Conservation (phyloP, 53 echinoderm and acorn worm species). For the Echinarachnius parma region DNA sequence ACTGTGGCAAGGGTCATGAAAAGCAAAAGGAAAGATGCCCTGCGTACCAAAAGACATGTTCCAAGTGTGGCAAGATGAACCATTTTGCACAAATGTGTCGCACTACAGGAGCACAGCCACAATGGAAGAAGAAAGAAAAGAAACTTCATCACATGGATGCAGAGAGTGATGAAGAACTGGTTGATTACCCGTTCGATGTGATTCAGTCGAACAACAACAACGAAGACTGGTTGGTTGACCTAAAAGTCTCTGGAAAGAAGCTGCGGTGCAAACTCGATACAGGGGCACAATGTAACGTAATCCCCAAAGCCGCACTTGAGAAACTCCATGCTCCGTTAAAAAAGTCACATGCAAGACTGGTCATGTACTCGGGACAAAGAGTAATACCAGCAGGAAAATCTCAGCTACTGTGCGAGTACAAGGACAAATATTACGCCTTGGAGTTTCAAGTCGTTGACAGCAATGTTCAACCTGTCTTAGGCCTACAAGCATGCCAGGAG, state of each 20-base stretch:
- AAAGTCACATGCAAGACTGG: slow-evolving; percentile 23
- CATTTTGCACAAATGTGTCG: not conserved
- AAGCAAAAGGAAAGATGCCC: not conserved
- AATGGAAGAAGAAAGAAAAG: not conserved
- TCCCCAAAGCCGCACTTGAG: not conserved
- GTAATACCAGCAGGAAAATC: slow-evolving; percentile 21
- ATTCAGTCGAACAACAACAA: not conserved
- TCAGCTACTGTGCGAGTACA: slow-evolving; percentile 16
- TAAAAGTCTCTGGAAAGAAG: not conserved
- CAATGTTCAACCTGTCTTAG: not conserved
- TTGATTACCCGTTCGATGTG: not conserved
- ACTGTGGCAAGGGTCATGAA: not conserved
- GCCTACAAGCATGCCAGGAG: slow-evolving; percentile 12
- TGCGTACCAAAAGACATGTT: slow-evolving; percentile 25
- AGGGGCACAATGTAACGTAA: slow-evolving; percentile 46
- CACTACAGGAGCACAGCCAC: not conserved
- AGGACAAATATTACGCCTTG: slow-evolving; percentile 18
- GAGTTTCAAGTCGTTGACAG: slow-evolving; percentile 40
- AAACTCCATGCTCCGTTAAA: not conserved
- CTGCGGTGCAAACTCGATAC: slow-evolving; percentile 49
- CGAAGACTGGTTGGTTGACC: slow-evolving; percentile 14
- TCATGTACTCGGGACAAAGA: slow-evolving; percentile 31
- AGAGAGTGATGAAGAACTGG: not conserved
- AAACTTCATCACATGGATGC: not conserved
- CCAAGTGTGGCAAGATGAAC: slow-evolving; percentile 9